Conservation (phyloP, 2,113 vertebrate species). For the Tautogolabrus adspersus region DNA sequence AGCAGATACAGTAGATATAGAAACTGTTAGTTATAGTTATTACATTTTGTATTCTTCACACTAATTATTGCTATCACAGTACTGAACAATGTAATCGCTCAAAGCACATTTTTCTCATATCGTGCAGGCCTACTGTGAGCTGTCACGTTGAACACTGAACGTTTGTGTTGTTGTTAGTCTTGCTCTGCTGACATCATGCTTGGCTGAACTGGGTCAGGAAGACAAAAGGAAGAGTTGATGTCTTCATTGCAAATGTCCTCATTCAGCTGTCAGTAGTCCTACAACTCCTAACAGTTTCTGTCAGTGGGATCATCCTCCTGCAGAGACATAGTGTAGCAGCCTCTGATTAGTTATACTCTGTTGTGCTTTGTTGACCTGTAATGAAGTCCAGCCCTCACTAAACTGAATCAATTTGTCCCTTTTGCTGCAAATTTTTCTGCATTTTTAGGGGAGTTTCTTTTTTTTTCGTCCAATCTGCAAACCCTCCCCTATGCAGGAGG, state of each 20-base stretch:
- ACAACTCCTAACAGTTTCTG: neutral
- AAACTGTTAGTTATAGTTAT: too few species aligned
- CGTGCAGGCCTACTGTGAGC: too few species aligned
- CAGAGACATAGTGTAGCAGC: neutral
- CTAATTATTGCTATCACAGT: too few species aligned
- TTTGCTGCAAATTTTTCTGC: neutral
- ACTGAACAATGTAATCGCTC: too few species aligned
- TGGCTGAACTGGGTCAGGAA: neutral
- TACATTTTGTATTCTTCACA: too few species aligned
- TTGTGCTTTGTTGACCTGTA: slow-evolving; percentile 13
- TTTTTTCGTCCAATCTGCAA: too few species aligned
- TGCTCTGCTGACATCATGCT: neutral
- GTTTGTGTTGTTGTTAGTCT: neutral
- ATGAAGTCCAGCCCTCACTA: slow-evolving; percentile 20
- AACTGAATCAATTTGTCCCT: slow-evolving; percentile 9
- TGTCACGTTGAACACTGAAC: neutral
- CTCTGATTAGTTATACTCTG: slow-evolving; percentile 4
- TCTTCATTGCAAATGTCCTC: neutral
- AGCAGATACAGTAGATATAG: too few species aligned
- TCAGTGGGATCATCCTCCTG: slow-evolving; percentile 2
- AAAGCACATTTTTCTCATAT: too few species aligned
- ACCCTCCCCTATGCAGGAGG: slow-evolving; percentile 1
- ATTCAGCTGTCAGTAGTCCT: neutral
- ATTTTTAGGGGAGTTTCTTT: neutral
- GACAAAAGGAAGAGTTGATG: neutral